Evolutionary conservation across 2,797 vertebrate genomes (phyloP), one percentile per base, ranked within the genome.

Genomic region (Neomorphus geoffroyi): DNA sequence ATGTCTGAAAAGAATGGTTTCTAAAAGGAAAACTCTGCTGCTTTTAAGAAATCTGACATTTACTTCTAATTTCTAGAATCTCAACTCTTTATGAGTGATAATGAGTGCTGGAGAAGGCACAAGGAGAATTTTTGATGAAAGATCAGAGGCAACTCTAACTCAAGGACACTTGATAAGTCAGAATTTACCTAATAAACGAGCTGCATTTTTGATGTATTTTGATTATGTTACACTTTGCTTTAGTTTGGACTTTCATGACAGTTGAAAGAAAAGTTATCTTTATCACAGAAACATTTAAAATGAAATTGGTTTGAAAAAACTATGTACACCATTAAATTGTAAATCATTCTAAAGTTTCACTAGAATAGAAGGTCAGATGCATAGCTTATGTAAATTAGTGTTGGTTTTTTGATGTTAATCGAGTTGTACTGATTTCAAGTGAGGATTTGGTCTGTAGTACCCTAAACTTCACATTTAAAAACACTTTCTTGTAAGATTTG

Each of bases 161-260:
- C 94, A 94, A 71, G 71, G 71, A 86, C 84, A 93, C 77, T 91
- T 91, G 37, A 86, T 51, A 93, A 81, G 91, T 96, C 90, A 95
- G 57, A 96, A 95, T 96, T 94, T 95, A 96, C 92, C 94, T 96
- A 95, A 94, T 90, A 93, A 95, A 91, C 13, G 67, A 96, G 84
- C 27, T 91, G 66, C 81, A 93, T 91, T 96, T 95, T 87, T 73
- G 35, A 83, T 94, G 45, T 86, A 78, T 94, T 86, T 94, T 67
- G 71, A 88, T 92, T 90, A 79, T 87, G 27, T 87, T 91, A 86
- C 57, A 84, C 74, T 88, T 60, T 45, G 19, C 45, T 92, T 95
- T 79, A 93, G 61, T 94, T 80, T 81, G 71, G 56, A 75, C 93
- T 75, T 92, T 93, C 54, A 53, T 41, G 65, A 67, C 72, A 93